Evolutionary conservation across 1,140 invertebrate genomes (phyloP).

Genomic region (Cotesia glomerata): DNA sequence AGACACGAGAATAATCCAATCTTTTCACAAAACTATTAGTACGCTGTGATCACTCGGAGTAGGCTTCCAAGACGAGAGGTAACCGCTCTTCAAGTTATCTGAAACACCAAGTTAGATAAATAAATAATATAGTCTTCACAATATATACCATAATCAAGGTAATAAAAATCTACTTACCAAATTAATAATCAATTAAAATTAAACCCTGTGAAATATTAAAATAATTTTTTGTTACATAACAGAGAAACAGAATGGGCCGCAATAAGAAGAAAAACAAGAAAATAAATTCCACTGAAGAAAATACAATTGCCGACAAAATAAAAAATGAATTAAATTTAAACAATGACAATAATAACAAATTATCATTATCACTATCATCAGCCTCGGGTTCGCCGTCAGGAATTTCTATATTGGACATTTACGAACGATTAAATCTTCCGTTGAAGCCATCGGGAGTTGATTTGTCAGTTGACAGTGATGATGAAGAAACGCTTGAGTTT

Average conservation of each 20-base stretch:
- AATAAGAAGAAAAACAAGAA: conserved; percentile 29
- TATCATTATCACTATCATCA: not conserved
- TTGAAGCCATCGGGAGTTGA: conserved; percentile 31
- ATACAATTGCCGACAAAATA: not conserved
- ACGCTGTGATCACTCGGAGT: too few species aligned
- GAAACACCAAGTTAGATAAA: too few species aligned
- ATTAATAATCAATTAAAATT: too few species aligned
- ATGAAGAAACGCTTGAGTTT: conserved; percentile 47
- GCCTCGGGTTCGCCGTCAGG: not conserved
- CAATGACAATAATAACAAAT: not conserved
- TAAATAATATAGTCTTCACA: too few species aligned
- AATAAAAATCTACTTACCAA: too few species aligned
- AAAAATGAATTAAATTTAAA: not conserved
- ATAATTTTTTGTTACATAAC: too few species aligned
- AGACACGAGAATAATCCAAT: too few species aligned
- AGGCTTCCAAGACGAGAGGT: too few species aligned
- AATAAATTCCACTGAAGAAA: not conserved
- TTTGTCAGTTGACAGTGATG: conserved; percentile 35
- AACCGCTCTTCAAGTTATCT: too few species aligned
- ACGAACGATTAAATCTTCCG: conserved; percentile 40
- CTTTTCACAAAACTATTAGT: too few species aligned
- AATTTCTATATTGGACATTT: conserved; percentile 35
- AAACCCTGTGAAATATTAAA: too few species aligned
- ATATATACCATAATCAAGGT: too few species aligned
- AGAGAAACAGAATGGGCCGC: conserved; percentile 33